Evolutionary conservation across 2,113 vertebrate genomes (phyloP), one percentile per base, ranked within the genome.

Genomic region (Chrysemys picta): DNA sequence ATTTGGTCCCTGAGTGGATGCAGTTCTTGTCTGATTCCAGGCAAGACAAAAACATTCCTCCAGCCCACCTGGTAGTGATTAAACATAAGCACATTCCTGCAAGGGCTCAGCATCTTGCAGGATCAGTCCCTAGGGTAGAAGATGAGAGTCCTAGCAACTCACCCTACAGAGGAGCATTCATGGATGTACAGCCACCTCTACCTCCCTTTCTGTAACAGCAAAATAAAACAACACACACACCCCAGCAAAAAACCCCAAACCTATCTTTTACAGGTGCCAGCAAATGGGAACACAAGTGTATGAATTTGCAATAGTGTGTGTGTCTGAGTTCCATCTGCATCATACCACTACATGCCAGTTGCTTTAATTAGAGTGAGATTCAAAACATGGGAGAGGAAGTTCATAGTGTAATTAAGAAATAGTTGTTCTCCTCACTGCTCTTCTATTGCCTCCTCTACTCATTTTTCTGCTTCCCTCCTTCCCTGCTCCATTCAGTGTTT

Each of bases 321-420:
- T 54, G 78, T 75, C 81, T 94, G 76, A 86, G 88, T 95, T 95
- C 93, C 85, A 93, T 93, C 89, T 94, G 89, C 72, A 96, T 56
- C 88, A 52, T 80, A 85, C 53, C 82, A 56, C 91, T 85, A 87
- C 56, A 59, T 85, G 89, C 91, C 95, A 96, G 83, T 95, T 97
- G 96, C 88, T 94, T 93, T 94, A 96, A 97, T 97, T 96, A 96
- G 84, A 19, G 92, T 91, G 75, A 89, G 78, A 95, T 94, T 91
- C 91, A 93, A 97, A 88, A 92, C 81, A 89, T 88, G n/a, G 65
- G 85, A 89, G 81, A 96, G 79, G 84, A 97, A 93, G 89, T 93
- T 96, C 65, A 0, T 91, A 85, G 82, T 83, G 45, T 95, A 95
- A 97, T 97, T 97, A 97, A 96, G 87, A 96, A 96, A 93, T 79